Evolutionary conservation across 2,888 invertebrate species (phyloP).

Genomic region (Leucophenga montana): DNA sequence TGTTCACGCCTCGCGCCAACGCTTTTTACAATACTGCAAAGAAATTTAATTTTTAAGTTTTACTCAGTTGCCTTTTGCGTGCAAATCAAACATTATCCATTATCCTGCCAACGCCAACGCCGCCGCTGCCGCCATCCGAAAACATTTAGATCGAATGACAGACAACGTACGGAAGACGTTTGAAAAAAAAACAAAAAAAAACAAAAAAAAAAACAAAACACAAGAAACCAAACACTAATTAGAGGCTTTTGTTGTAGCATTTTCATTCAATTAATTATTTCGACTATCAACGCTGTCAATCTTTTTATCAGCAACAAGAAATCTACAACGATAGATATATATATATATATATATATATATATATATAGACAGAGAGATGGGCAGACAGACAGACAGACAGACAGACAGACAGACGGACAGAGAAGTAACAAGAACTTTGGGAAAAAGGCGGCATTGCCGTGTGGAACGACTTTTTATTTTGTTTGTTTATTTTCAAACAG

Average conservation of each 20-base stretch:
- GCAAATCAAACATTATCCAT: constrained; percentile 19
- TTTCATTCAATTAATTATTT: constrained; percentile 69
- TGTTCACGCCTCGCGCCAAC: constrained; percentile 27
- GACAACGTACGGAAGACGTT: constrained; percentile 15
- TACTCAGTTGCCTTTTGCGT: constrained; percentile 14
- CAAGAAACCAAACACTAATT: constrained; percentile 68
- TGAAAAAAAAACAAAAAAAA: background rate
- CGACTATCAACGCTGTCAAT: constrained; percentile 68
- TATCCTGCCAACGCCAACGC: background rate
- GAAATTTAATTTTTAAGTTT: constrained; percentile 7
- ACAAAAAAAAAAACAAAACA: constrained; percentile 34
- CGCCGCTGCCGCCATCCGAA: background rate
- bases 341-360: no score
- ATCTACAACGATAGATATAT: constrained; percentile 59
- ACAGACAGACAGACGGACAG: background rate
- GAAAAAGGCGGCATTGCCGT: no score
- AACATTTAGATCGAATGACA: background rate
- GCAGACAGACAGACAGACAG: constrained; percentile 26
- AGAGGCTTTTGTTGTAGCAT: constrained; percentile 63
- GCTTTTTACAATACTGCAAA: background rate
- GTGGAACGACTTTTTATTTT: no score
- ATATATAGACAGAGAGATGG: no score
- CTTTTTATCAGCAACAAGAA: constrained; percentile 54
- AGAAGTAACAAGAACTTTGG: constrained; percentile 2
- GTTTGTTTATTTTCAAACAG: constrained; percentile 6